Conservation (phyloP, 2,113 vertebrate genomes). For the Holacanthus passer region DNA sequence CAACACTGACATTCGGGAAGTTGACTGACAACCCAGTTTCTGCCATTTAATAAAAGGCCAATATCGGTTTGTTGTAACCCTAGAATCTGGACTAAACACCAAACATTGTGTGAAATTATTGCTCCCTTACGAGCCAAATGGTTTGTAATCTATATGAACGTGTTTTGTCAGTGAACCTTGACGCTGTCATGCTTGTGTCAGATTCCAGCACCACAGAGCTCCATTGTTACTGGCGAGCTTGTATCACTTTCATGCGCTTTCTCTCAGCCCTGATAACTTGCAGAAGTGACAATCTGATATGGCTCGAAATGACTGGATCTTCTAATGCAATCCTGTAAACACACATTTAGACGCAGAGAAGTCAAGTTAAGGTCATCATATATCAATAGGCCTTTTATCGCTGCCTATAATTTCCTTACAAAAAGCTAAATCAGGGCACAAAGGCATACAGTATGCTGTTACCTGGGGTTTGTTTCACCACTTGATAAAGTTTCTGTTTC, state of each 20-base stretch:
- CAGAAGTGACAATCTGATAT: conserved; percentile 38
- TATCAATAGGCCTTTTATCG: conserved; percentile 1
- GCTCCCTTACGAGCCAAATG: neutral
- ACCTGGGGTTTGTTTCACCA: neutral
- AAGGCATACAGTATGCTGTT: neutral
- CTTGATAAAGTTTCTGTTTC: conserved; percentile 9
- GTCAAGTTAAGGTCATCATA: conserved; percentile 22
- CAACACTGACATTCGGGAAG: neutral
- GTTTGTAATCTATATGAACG: conserved; percentile 1
- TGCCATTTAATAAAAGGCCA: neutral
- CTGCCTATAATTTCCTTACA: neutral
- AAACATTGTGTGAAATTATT: conserved; percentile 18
- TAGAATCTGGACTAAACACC: neutral
- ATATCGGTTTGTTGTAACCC: conserved; percentile 10
- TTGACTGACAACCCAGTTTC: neutral
- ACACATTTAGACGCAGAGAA: neutral
- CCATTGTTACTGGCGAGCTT: conserved; percentile 35
- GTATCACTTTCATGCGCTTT: conserved; percentile 61
- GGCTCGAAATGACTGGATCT: conserved; percentile 11
- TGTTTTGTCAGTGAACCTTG: neutral
- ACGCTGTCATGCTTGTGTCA: conserved; percentile 17
- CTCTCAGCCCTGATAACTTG: conserved; percentile 29
- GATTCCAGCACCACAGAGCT: conserved; percentile 29
- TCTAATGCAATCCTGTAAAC: neutral
- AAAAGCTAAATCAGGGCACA: neutral